Base-by-base conservation (phyloP, 2,888 invertebrate genomes). In the Belgica antarctica region DNA sequence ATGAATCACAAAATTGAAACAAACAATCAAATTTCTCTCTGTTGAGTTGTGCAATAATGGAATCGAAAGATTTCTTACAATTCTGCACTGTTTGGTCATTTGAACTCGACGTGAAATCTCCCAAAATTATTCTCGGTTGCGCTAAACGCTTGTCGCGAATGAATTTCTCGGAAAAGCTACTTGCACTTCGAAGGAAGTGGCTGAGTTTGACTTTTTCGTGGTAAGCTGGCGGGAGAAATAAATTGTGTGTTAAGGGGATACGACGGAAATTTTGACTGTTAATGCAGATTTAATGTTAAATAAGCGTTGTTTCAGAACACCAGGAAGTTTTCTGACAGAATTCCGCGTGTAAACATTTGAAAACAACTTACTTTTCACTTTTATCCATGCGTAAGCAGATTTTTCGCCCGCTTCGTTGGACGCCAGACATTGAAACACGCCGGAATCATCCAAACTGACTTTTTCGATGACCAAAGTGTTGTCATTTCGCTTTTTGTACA, bases 381-480 rank as follows among this genome's bases (percentile, higher is more conserved):
- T 89, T 52, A 96, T 82, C 95, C 95, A 96, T 1, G 95, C 93
- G 74, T 90, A 90, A 72, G 89, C 87, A 2, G 93, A 92, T 69
- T 89, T 88, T 79, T 94, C 92, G 10, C 97, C 98, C 1, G 93
- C 97, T 75, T 88, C 88, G 78, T 96, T 98, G 70, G 83, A 83
- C 0, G 94, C 94, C 75, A 96, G 87, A 78, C 98, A 98, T 79
- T 98, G 97, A 77, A 92, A 97, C 85, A 97, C 90, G 62, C 96
- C 97, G 72, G 92, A 89, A 79, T 96, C 95, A 73, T 87, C 87
- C 80, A 92, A 88, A 74, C 87, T 85, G 52, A 96, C 82, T 75
- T 88, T 87, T 75, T 86, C 88, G 72, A 97, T 91, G 19, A 88
- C 83, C 73, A 96, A 81, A 0, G 92, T 89, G 72, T 93, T 91